A percentile compares a stretch with the other conserved stretches of the same genome.
Evolutionary conservation across 2,113 vertebrate genomes (phyloP).

Genomic region (Galeopterus variegatus): DNA sequence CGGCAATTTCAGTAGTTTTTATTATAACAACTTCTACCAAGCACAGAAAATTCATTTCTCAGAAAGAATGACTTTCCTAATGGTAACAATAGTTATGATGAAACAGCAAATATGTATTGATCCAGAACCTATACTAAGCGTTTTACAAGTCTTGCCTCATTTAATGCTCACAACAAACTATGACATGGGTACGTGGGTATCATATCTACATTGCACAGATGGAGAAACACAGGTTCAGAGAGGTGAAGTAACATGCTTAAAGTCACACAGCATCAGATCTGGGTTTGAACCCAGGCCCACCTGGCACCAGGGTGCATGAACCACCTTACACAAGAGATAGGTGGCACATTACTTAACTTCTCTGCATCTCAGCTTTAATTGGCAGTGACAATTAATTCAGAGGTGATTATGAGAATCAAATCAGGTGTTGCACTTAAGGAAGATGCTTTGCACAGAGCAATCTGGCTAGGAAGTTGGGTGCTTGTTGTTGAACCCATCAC

Average conservation of each 20-base stretch:
- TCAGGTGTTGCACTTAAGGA: background rate
- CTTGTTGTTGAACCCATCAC: background rate
- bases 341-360: background rate
- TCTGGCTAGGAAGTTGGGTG: background rate
- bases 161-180: background rate
- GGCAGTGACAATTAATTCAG: background rate
- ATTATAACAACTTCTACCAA: background rate
- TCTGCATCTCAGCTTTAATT: slow-evolving; percentile 7
- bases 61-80: slow-evolving; percentile 13
- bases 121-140: background rate
- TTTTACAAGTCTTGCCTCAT: background rate
- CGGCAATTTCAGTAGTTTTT: slow-evolving; percentile 17
- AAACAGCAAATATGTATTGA: background rate
- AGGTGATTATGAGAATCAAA: background rate
- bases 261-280: background rate
- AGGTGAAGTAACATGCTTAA: background rate
- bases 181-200: background rate
- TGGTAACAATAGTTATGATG: background rate
- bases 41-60: background rate
- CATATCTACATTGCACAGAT: background rate
- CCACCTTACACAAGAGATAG: background rate
- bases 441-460: background rate
- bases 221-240: background rate
- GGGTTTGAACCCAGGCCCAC: background rate
- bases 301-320: background rate